Evolutionary conservation across 2,888 invertebrate species (phyloP).

Genomic region (Tromatobia lineatoria): DNA sequence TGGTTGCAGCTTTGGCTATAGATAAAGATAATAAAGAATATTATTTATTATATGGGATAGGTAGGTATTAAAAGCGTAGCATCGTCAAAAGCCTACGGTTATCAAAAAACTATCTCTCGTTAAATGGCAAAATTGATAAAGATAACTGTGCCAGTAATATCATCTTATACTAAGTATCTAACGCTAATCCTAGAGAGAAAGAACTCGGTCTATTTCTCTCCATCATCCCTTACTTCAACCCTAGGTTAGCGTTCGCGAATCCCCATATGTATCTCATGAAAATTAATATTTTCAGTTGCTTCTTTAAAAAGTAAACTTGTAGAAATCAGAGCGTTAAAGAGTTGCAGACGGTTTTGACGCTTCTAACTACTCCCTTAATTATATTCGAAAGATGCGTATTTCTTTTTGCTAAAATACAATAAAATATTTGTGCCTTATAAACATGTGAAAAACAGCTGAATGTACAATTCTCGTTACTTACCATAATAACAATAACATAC

Average conservation of each 20-base stretch:
- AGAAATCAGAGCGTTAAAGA: background rate
- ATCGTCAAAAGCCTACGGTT: no score
- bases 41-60: background rate
- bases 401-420: background rate
- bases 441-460: background rate
- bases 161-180: no score
- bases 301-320: background rate
- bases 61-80: background rate
- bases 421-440: background rate
- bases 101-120: no score
- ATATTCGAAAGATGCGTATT: background rate
- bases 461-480: constrained; percentile 16
- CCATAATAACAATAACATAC: constrained; percentile 8
- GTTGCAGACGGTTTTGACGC: background rate
- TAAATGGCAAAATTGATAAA: no score
- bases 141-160: no score
- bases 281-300: background rate
- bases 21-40: constrained; percentile 24
- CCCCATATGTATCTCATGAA: background rate
- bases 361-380: background rate
- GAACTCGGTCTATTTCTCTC: no score
- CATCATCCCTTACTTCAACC: background rate
- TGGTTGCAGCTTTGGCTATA: constrained; percentile 39
- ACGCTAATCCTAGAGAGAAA: no score
- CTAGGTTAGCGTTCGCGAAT: background rate